Evolutionary conservation across 2,888 invertebrate species (phyloP).

Genomic region (Drosophila birchii): DNA sequence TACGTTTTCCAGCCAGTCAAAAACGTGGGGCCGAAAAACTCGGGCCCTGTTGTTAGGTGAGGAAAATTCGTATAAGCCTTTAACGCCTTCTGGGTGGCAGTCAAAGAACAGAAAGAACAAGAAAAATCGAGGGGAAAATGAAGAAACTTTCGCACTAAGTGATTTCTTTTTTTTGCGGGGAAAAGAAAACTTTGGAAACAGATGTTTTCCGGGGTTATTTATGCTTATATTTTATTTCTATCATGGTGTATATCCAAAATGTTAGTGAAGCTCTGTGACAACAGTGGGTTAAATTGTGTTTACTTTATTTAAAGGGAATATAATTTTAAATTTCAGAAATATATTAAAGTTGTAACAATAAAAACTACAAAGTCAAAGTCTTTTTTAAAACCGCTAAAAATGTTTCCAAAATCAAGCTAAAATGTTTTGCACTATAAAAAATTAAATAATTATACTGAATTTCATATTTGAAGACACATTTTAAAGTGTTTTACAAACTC

Average conservation of each 20-base stretch:
- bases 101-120: constrained; percentile 19
- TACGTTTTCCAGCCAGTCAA: constrained; percentile 61
- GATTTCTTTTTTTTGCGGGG: constrained; percentile 30
- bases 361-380: too few species aligned
- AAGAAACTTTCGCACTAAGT: constrained; percentile 56
- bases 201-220: constrained; percentile 61
- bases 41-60: constrained; percentile 5
- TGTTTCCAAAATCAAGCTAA: too few species aligned
- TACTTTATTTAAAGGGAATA: too few species aligned
- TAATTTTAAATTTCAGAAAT: too few species aligned
- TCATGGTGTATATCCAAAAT: not conserved
- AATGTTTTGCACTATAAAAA: too few species aligned
- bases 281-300: not conserved
- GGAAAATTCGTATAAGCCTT: constrained; percentile 46
- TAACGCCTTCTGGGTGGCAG: constrained; percentile 44
- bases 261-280: not conserved
- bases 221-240: constrained; percentile 39
- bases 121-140: constrained; percentile 27
- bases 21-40: constrained; percentile 14
- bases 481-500: not conserved
- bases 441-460: too few species aligned
- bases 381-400: too few species aligned
- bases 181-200: constrained; percentile 47
- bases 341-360: too few species aligned
- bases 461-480: not conserved